Percentiles rank a stretch among this genome's conserved stretches.
These are phyloP conservation scores for Cynopterus brachyotis DNA, from an alignment of 2,113 vertebrate genomes.

Conservation along the genomic window DNA sequence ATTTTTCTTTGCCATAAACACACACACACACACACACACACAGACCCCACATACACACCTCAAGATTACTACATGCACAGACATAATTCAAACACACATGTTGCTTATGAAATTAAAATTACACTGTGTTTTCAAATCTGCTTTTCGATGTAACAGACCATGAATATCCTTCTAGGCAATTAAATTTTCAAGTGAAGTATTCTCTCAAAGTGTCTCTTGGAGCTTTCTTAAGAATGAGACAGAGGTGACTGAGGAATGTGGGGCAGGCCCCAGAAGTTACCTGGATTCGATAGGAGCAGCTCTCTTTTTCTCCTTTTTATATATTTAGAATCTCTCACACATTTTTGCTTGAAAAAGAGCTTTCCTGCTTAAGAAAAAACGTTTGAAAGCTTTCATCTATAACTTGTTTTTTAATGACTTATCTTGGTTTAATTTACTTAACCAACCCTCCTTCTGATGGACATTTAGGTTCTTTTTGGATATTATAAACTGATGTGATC, in stretches of 20 bases:
- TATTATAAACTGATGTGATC: not conserved
- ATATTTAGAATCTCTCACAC: not conserved
- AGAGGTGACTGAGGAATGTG: not conserved
- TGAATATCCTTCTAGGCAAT: not conserved
- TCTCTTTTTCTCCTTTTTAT: not conserved
- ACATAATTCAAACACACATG: not conserved
- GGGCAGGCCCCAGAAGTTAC: not conserved
- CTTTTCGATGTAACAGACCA: not conserved
- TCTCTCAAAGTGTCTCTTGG: not conserved
- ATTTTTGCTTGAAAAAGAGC: not conserved
- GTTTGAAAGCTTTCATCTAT: not conserved
- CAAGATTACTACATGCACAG: not conserved
- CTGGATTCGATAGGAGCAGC: not conserved
- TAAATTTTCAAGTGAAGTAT: not conserved
- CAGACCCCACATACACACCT: not conserved
- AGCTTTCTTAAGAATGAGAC: not conserved
- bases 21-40: not conserved
- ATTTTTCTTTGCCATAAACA: slow-evolving; percentile 32
- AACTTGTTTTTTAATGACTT: not conserved
- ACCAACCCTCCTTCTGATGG: not conserved
- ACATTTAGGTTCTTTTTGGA: not conserved
- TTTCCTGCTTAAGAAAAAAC: not conserved
- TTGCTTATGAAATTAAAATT: not conserved
- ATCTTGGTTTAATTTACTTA: not conserved
- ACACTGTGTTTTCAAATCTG: not conserved